phyloP scores from a whole-genome alignment of 1,140 invertebrate genomes.

The Drosophila auraria region DNA sequence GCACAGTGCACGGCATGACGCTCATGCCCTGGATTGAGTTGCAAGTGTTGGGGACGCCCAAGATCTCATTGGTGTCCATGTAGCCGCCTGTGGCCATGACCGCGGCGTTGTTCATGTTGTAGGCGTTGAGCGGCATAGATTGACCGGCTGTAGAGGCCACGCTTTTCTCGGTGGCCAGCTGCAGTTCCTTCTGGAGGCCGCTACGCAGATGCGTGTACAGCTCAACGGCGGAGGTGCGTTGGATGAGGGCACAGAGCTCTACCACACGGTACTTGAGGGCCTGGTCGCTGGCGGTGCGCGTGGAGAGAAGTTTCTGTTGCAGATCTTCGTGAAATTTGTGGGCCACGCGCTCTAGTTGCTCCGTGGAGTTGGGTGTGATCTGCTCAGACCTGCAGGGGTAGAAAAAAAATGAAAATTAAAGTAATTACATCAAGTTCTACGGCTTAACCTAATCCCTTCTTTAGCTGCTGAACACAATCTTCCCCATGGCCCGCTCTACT shows the following conservation, averaged over 20 bases:
- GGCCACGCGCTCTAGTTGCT: slow-evolving; percentile 69
- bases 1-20: slow-evolving; percentile 40
- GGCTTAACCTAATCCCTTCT: neutral
- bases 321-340: slow-evolving; percentile 77
- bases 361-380: slow-evolving; percentile 64
- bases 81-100: slow-evolving; percentile 44
- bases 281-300: slow-evolving; percentile 70
- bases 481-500: slow-evolving; percentile 51
- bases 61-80: slow-evolving; percentile 55
- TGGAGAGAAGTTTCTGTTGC: slow-evolving; percentile 72
- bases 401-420: neutral
- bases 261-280: slow-evolving; percentile 73
- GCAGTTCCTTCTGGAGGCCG: slow-evolving; percentile 76
- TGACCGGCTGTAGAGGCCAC: slow-evolving; percentile 57
- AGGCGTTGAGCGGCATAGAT: slow-evolving; percentile 77
- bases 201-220: slow-evolving; percentile 73
- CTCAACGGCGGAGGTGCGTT: slow-evolving; percentile 69
- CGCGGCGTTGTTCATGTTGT: slow-evolving; percentile 66
- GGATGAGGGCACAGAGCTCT: slow-evolving; percentile 73
- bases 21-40: slow-evolving; percentile 18
- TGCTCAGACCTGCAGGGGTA: slow-evolving; percentile 66
- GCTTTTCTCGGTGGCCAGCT: slow-evolving; percentile 75
- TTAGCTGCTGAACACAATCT: neutral
- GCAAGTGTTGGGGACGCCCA: slow-evolving; percentile 27
- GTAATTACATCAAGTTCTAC: neutral